Conservation (phyloP, 2,113 vertebrate genomes). For the Pithys albifrons region DNA sequence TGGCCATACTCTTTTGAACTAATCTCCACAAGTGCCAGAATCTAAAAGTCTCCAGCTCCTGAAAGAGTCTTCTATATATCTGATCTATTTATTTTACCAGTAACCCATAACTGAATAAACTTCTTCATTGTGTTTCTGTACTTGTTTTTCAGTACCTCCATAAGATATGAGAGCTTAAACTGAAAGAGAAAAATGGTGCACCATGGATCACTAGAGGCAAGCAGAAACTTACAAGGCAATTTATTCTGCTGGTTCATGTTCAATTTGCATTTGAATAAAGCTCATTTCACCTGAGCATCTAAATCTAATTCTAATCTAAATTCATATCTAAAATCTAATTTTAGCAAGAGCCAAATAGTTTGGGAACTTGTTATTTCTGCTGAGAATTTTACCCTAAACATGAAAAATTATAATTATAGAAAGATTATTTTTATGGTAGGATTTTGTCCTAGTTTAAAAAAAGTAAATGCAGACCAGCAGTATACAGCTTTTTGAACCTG, state of each 20-base stretch:
- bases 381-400: conserved; percentile 29
- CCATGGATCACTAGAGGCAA: not conserved
- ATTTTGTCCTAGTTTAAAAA: not conserved
- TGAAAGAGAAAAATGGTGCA: not conserved
- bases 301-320: not conserved
- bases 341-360: not conserved
- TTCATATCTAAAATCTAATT: conserved; percentile 30
- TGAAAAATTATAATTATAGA: not conserved
- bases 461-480: not conserved
- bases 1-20: not conserved
- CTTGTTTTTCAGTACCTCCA: not conserved
- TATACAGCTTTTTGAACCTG: not conserved
- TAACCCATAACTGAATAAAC: not conserved
- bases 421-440: not conserved
- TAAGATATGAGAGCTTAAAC: not conserved
- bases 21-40: not conserved
- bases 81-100: not conserved
- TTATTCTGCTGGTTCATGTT: not conserved
- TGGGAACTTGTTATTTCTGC: not conserved
- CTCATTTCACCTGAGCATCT: conserved; percentile 29
- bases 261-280: conserved; percentile 34
- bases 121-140: not conserved
- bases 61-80: not conserved
- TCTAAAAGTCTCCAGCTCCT: not conserved
- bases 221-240: not conserved